A percentile compares a stretch with the other conserved stretches of the same genome.
Conservation (phyloP, 2,113 vertebrate genomes). For the Mustela lutreola region DNA sequence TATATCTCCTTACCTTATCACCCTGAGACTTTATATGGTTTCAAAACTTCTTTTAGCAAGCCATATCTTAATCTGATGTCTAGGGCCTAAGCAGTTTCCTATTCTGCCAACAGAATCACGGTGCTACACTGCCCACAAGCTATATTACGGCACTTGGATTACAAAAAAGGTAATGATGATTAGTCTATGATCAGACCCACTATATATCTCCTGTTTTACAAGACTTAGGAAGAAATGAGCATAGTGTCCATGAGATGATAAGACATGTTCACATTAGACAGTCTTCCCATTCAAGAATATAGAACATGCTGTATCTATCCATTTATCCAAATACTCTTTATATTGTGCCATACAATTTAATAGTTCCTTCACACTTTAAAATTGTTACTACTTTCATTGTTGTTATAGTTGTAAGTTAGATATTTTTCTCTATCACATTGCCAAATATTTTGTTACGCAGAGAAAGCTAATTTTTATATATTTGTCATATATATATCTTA, state of each 20-base stretch:
- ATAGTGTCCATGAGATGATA: not conserved
- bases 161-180: not conserved
- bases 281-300: not conserved
- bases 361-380: constrained; percentile 13
- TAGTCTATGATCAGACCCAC: not conserved
- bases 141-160: not conserved
- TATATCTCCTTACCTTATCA: not conserved
- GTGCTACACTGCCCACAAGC: not conserved
- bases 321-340: not conserved
- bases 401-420: not conserved
- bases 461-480: constrained; percentile 34
- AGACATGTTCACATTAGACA: not conserved
- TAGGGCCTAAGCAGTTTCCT: not conserved
- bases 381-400: not conserved
- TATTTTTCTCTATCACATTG: not conserved
- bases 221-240: not conserved
- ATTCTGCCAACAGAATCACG: not conserved
- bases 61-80: not conserved
- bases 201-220: not conserved
- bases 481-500: constrained; percentile 5
- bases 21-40: not conserved
- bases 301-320: not conserved
- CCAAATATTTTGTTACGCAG: not conserved
- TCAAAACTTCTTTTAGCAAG: not conserved
- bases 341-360: not conserved